Evolutionary conservation across 2,888 invertebrate genomes (phyloP).

Genomic region (Teleiodes luculella): DNA sequence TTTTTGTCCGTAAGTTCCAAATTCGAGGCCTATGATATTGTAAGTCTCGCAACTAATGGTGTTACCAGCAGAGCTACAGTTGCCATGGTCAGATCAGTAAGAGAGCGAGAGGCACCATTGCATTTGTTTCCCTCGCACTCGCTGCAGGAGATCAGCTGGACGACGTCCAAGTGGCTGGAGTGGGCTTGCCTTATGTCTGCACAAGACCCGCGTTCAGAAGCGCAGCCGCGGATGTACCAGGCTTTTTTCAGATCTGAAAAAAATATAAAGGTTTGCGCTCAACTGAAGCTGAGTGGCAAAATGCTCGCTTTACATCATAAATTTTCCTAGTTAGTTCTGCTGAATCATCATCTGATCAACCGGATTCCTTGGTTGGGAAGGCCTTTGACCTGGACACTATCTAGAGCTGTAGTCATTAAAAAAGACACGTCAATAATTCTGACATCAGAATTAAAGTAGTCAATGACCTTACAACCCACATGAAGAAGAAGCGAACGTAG

Average conservation of each 20-base stretch:
- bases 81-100: conserved; percentile 39
- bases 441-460: no score
- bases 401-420: no score
- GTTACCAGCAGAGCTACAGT: conserved; percentile 43
- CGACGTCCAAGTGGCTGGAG: conserved; percentile 31
- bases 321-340: no score
- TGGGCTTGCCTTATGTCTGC: conserved; percentile 46
- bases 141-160: conserved; percentile 41
- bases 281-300: no score
- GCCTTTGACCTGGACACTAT: no score
- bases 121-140: conserved; percentile 60
- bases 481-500: no score
- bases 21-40: conserved; percentile 33
- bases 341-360: no score
- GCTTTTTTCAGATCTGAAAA: conserved; percentile 47
- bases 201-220: conserved; percentile 55
- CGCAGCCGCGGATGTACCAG: conserved; percentile 56
- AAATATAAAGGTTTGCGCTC: no score
- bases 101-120: conserved; percentile 41
- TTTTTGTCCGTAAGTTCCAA: not conserved
- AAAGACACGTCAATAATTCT: no score
- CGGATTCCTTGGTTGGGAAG: no score
- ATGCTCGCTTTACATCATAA: no score
- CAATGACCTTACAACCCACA: no score
- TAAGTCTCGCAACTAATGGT: conserved; percentile 50